Evolutionary conservation across 2,797 vertebrate genomes (phyloP).

Genomic region (Pelobates cultripes): DNA sequence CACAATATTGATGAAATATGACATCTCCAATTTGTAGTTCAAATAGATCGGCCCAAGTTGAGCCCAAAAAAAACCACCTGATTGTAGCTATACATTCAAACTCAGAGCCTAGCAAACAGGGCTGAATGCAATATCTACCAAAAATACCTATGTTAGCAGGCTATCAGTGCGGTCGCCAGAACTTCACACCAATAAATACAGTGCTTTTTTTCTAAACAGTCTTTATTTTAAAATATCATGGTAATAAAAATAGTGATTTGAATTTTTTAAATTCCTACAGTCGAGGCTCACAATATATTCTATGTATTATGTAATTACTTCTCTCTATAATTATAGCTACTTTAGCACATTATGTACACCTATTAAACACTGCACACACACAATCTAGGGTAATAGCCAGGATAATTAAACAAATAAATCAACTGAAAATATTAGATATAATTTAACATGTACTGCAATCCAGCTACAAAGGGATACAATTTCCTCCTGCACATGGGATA

Average conservation of each 20-base stretch:
- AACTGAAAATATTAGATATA: neutral
- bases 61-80: too few relatives aligned
- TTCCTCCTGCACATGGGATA: too few relatives aligned
- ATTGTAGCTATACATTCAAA: too few relatives aligned
- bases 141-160: neutral
- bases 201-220: neutral
- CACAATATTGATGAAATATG: too few relatives aligned
- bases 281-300: neutral
- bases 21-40: too few relatives aligned
- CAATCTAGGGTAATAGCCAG: neutral
- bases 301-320: neutral
- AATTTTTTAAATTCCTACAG: neutral
- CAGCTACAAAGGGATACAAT: neutral
- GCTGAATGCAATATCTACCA: neutral
- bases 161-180: too few relatives aligned
- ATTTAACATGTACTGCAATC: neutral
- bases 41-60: too few relatives aligned
- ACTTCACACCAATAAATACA: too few relatives aligned
- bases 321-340: neutral
- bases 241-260: conserved; percentile 16
- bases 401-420: neutral
- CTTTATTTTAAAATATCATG: neutral
- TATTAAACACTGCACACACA: neutral
- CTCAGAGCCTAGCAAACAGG: too few relatives aligned
- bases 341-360: neutral